Conservation (phyloP, 2,797 vertebrate genomes). For the Pogoniulus pusillus region DNA sequence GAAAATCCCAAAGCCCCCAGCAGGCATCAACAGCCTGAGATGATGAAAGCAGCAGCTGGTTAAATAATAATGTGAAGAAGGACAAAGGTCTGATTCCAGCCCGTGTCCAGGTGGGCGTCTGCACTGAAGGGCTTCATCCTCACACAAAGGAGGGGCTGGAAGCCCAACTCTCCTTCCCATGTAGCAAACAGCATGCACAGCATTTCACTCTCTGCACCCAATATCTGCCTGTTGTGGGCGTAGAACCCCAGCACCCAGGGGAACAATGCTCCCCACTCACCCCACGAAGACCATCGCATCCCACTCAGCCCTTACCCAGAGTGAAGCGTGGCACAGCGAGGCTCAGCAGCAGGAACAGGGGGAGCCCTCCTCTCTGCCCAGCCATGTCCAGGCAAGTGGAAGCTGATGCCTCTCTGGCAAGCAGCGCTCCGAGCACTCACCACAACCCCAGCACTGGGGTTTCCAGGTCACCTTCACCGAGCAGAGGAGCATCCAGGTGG, state of each 20-base stretch:
- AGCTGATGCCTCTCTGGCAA: background rate
- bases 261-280: accelerated
- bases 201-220: background rate
- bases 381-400: background rate
- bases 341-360: slow-evolving; percentile 29
- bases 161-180: background rate
- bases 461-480: background rate
- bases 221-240: accelerated
- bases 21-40: background rate
- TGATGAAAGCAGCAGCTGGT: background rate
- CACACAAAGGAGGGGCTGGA: background rate
- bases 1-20: background rate
- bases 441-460: background rate
- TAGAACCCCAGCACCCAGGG: background rate
- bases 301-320: slow-evolving; percentile 36
- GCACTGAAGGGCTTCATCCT: background rate
- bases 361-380: background rate
- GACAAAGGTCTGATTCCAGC: background rate
- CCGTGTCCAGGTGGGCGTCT: background rate
- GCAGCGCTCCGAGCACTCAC: background rate
- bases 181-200: background rate
- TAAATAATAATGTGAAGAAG: background rate
- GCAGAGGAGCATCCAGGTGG: slow-evolving; percentile 9
- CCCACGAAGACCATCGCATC: background rate
- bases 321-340: background rate